These are phyloP conservation scores for Tachina lurida DNA, from an alignment of 2,888 invertebrate genomes.

Conservation along the genomic window DNA sequence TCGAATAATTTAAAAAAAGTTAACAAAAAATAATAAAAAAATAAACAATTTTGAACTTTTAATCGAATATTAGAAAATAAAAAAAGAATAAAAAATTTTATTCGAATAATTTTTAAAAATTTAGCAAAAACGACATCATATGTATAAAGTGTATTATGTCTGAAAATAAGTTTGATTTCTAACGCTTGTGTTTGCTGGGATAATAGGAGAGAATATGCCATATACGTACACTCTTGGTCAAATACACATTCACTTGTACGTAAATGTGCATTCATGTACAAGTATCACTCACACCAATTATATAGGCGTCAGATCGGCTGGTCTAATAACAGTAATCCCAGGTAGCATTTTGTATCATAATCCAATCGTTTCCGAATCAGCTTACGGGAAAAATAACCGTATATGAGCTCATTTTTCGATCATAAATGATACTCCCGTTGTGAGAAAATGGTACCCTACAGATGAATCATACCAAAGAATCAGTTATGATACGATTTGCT, in stretches of 20 bases:
- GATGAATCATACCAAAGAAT: no score
- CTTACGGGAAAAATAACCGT: no score
- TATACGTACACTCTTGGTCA: background rate
- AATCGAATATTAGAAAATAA: background rate
- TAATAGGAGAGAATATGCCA: constrained; percentile 18
- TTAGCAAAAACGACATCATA: background rate
- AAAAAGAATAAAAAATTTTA: background rate
- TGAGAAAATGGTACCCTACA: no score
- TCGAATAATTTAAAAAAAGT: background rate
- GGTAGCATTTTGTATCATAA: no score
- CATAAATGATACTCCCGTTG: no score
- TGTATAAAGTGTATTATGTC: background rate
- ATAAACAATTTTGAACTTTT: background rate
- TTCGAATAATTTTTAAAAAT: background rate
- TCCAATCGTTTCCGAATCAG: no score
- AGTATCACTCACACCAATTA: constrained; percentile 45
- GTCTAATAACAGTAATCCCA: constrained; percentile 69
- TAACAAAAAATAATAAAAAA: background rate
- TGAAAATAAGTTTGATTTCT: background rate
- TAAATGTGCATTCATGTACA: constrained; percentile 14
- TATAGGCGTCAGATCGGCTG: constrained; percentile 61
- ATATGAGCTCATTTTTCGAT: no score
- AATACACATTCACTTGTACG: background rate
- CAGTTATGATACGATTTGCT: no score
- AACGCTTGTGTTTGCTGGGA: background rate